Evolutionary conservation across 2,113 vertebrate species (phyloP), one percentile per base, ranked within the genome.

Genomic region (Carassius gibelio): DNA sequence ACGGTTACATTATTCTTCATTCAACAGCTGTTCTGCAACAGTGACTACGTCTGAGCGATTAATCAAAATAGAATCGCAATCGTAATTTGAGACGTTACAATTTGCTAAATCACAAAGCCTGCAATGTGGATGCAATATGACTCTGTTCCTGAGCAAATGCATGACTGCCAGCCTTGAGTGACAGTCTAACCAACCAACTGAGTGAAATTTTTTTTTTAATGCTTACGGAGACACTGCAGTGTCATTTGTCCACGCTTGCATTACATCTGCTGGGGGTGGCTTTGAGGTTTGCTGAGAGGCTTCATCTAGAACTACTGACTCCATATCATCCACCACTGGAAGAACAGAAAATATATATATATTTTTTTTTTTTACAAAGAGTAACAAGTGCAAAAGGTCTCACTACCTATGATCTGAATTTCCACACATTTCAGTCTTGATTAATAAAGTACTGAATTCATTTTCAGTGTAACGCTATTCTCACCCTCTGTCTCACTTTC

Each of bases 301-400:
- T 86, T 97, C 96, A 82, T 94, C 94, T 75, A 98, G 91, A 75
- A 96, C 48, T 89, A 98, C 90, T 4, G 91, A 93, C 93, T 99
- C 97, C 90, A 98, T 84, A 85, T 96, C 96, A 87, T 95, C 94
- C 91, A 92, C 89, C 84, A 96, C 96, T 97, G 86, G 68, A 88
- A 10, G 19, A 38, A 81, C 17, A 84, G 8, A 66, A 50, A 78
- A 21, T 4, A 2, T 30, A 19, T n/a, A 26, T 26, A 26, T 26
- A 26, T 26, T 26, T 26, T 26, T 26, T 26, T 26, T 26, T 26
- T 26, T 26, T 50, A 52, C 9, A 21, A 84, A 66, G 8, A 21
- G 13, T 79, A 38, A 62, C 23, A n/a, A 59, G 19, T 19, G 13
- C 2, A 78, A 23, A 77, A 61, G 55, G 55, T 59, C 17, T 57